Evolutionary conservation across 2,888 invertebrate species (phyloP).

Genomic region (Nomada fabriciana): DNA sequence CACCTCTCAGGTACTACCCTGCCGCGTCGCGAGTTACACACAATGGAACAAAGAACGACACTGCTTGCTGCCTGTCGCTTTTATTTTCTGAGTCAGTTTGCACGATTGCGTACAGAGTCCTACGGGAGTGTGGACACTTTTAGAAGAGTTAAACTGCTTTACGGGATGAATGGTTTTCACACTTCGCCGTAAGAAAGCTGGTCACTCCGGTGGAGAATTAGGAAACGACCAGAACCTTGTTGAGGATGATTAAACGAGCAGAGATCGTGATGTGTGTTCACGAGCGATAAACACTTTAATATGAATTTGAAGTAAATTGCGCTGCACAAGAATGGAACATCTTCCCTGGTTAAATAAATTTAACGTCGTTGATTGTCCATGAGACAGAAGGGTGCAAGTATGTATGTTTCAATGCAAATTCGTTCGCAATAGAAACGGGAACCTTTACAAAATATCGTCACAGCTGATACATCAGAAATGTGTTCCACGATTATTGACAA

Average conservation of each 20-base stretch:
- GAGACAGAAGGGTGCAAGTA: too few relatives aligned
- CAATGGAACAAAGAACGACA: constrained; percentile 57
- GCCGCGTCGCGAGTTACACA: constrained; percentile 20
- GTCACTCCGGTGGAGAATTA: too few relatives aligned
- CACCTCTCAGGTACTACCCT: constrained; percentile 42
- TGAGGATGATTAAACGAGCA: not conserved
- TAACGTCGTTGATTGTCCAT: too few relatives aligned
- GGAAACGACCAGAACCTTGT: too few relatives aligned
- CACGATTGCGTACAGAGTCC: constrained; percentile 15
- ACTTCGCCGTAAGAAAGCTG: not conserved
- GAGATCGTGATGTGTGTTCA: not conserved
- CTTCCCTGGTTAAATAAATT: too few relatives aligned
- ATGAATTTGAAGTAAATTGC: too few relatives aligned
- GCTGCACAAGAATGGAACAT: too few relatives aligned
- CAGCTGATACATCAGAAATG: constrained; percentile 8
- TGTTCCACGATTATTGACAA: constrained; percentile 17
- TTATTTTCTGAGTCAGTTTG: constrained; percentile 11
- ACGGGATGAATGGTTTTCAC: not conserved
- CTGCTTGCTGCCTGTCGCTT: constrained; percentile 21
- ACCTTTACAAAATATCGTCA: too few relatives aligned
- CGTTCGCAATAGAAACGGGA: too few relatives aligned
- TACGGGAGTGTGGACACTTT: not conserved
- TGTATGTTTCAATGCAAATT: too few relatives aligned
- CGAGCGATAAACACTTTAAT: not conserved
- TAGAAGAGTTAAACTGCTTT: not conserved